A percentile compares a stretch with the other conserved stretches of the same genome.
These are phyloP conservation scores for Apeira syringaria DNA, from an alignment of 2,888 invertebrate species.

Conservation along the genomic window DNA sequence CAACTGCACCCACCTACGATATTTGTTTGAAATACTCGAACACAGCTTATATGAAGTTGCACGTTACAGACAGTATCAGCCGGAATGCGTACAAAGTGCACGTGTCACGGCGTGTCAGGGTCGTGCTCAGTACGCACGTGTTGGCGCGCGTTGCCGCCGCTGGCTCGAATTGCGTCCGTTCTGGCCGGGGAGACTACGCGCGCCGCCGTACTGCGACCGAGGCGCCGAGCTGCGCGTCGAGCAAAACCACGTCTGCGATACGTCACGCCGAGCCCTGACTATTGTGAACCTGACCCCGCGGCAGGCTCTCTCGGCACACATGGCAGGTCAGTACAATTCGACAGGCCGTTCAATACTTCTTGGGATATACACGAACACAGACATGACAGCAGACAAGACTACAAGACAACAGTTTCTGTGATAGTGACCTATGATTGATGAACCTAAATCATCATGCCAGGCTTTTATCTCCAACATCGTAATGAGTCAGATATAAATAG, in stretches of 20 bases:
- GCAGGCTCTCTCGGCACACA: constrained; percentile 90
- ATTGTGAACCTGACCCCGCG: constrained; percentile 89
- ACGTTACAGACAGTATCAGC: constrained; percentile 82
- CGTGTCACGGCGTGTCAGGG: constrained; percentile 93
- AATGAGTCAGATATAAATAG: too few species aligned
- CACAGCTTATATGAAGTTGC: background rate
- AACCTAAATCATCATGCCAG: too few species aligned
- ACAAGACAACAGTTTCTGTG: too few species aligned
- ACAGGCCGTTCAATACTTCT: too few species aligned
- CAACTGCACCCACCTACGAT: too few species aligned
- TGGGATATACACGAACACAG: too few species aligned
- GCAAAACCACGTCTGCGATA: constrained; percentile 86
- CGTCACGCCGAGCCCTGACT: constrained; percentile 92
- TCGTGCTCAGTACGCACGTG: constrained; percentile 93
- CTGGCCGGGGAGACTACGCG: constrained; percentile 67
- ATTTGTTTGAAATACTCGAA: too few species aligned
- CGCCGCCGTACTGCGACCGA: constrained; percentile 63
- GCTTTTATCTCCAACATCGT: too few species aligned
- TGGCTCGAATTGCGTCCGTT: constrained; percentile 84
- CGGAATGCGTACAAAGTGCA: constrained; percentile 86
- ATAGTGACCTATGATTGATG: too few species aligned
- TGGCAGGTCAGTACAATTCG: constrained; percentile 85
- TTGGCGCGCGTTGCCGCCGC: constrained; percentile 89
- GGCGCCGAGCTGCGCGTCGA: constrained; percentile 58
- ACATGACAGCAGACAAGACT: too few species aligned